phyloP scores from a whole-genome alignment of 2,888 invertebrate genomes.

The Eupithecia subumbrata region DNA sequence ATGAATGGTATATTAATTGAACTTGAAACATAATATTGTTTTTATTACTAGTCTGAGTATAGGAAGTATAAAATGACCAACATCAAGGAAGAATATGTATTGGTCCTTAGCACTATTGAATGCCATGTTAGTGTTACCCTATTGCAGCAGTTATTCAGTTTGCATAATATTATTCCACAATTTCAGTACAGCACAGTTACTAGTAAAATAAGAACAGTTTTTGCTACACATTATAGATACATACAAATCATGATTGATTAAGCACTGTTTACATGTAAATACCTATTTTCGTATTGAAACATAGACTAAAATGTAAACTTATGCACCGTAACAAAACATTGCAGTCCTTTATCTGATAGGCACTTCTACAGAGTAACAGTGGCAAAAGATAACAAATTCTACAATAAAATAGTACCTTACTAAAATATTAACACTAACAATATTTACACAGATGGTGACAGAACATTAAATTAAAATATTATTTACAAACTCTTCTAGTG shows the following conservation, averaged over 20 bases:
- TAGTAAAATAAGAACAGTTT: neutral
- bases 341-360: constrained; percentile 57
- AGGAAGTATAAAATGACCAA: constrained; percentile 67
- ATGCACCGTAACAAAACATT: constrained; percentile 56
- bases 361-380: constrained; percentile 67
- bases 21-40: constrained; percentile 38
- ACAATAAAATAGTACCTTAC: constrained; percentile 63
- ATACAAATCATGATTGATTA: constrained; percentile 13
- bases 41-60: constrained; percentile 43
- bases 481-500: constrained; percentile 77
- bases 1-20: constrained; percentile 39
- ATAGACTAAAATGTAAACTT: constrained; percentile 13
- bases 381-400: constrained; percentile 61
- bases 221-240: constrained; percentile 13
- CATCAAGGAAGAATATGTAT: constrained; percentile 64
- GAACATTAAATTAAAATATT: constrained; percentile 55
- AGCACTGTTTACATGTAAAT: neutral
- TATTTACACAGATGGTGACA: constrained; percentile 68
- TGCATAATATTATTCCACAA: constrained; percentile 35
- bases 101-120: constrained; percentile 66
- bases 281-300: neutral
- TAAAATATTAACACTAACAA: constrained; percentile 59
- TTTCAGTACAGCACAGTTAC: constrained; percentile 15
- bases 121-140: constrained; percentile 24
- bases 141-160: constrained; percentile 29